Percentiles rank a stretch among this genome's conserved stretches.
Conservation (phyloP, 2,888 invertebrate genomes). For the Oligia latruncula region DNA sequence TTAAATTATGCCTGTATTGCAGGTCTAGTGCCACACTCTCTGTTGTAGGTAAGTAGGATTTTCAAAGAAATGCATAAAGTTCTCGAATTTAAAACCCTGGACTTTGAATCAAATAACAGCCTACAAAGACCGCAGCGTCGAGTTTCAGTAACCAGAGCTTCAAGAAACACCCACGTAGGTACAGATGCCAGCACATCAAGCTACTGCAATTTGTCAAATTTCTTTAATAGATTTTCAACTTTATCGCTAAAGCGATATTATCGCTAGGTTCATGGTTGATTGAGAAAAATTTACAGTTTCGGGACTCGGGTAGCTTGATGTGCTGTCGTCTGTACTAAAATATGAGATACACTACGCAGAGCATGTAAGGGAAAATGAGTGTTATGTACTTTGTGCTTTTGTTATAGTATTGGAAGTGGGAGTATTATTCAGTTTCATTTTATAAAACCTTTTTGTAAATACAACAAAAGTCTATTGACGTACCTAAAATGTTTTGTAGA, state of each 20-base stretch:
- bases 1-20: not conserved
- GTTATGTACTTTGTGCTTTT: constrained; percentile 2
- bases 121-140: constrained; percentile 30
- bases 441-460: not conserved
- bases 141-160: constrained; percentile 21
- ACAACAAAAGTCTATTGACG: too few relatives aligned
- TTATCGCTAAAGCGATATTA: too few relatives aligned
- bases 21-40: not conserved
- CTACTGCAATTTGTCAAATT: too few relatives aligned
- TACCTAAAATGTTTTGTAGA: not conserved
- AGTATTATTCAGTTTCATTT: not conserved
- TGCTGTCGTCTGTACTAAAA: not conserved
- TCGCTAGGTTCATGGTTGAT: too few relatives aligned
- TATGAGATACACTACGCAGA: not conserved
- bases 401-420: not conserved
- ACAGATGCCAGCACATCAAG: too few relatives aligned
- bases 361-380: constrained; percentile 3
- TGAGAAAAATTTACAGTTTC: too few relatives aligned
- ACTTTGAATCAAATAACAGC: constrained; percentile 1
- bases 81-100: not conserved
- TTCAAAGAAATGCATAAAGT: not conserved
- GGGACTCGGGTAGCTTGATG: too few relatives aligned
- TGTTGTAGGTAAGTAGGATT: not conserved
- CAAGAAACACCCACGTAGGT: constrained; percentile 24
- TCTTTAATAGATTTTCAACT: too few relatives aligned